Percentiles rank a stretch among this genome's conserved stretches.
phyloP scores from a whole-genome alignment of 2,888 invertebrate genomes.

The Nephrotoma flavescens region DNA sequence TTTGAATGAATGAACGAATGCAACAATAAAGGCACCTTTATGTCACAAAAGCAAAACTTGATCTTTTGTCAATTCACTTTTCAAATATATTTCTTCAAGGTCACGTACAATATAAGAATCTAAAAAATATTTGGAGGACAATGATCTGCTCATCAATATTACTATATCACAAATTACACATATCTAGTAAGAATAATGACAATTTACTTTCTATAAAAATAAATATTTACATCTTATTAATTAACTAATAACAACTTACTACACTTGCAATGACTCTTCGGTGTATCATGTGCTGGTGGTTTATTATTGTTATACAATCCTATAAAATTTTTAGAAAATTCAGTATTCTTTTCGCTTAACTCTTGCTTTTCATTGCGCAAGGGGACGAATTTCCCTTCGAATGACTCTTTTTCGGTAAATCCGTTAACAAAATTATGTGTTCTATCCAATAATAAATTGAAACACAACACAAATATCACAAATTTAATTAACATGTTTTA shows the following conservation, averaged over 20 bases:
- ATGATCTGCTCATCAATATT: not conserved
- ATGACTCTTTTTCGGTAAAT: not conserved
- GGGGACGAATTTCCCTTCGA: not conserved
- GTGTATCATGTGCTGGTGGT: conserved; percentile 42
- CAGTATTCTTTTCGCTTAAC: conserved; percentile 18
- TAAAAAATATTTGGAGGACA: not conserved
- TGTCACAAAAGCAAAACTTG: not conserved
- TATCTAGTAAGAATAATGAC: not conserved
- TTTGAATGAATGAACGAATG: too few relatives aligned
- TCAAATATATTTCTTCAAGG: not conserved
- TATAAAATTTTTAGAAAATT: conserved; percentile 38
- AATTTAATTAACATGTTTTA: not conserved
- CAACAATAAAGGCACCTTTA: too few relatives aligned
- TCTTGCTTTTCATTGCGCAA: not conserved
- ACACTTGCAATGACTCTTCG: conserved; percentile 44
- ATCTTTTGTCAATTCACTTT: not conserved
- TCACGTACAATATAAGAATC: not conserved
- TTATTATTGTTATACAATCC: conserved; percentile 44
- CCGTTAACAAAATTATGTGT: not conserved
- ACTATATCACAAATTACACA: not conserved
- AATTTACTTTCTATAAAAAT: not conserved
- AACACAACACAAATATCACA: not conserved
- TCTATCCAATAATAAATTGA: not conserved
- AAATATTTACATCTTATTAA: not conserved
- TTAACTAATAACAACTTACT: conserved; percentile 37